phyloP scores from a whole-genome alignment of 2,797 vertebrate genomes.

The Pangasius macronema region DNA sequence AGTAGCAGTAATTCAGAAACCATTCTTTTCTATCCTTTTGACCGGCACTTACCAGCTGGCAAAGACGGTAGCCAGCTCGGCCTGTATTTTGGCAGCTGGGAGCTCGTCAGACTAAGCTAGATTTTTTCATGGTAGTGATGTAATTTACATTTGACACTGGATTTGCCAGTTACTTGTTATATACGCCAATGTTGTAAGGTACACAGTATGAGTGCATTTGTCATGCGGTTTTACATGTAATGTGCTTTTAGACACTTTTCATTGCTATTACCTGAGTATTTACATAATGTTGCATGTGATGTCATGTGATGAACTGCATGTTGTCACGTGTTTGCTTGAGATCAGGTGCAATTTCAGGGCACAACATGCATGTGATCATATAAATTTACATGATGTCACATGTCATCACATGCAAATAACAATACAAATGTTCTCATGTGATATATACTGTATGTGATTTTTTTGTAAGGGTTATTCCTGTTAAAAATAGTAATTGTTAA shows the following conservation, averaged over 20 bases:
- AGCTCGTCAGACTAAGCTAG: neutral
- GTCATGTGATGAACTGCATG: neutral
- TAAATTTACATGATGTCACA: neutral
- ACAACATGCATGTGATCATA: neutral
- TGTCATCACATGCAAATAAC: neutral
- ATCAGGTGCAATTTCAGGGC: neutral
- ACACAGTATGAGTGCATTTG: neutral
- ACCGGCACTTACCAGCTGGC: neutral
- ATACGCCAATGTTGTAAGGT: neutral
- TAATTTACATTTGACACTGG: neutral
- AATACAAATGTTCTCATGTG: neutral
- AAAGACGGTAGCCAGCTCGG: neutral
- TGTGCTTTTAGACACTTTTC: neutral
- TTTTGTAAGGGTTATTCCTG: neutral
- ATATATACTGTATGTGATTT: neutral
- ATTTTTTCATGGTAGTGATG: neutral
- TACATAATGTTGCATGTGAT: neutral
- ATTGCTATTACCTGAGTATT: neutral
- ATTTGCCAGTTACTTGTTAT: neutral
- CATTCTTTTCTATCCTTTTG: neutral
- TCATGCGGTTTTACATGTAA: slow-evolving; percentile 2
- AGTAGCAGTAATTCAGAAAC: neutral
- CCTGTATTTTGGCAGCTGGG: neutral
- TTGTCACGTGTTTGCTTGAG: neutral
- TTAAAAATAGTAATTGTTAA: neutral